Conservation (phyloP, 2,797 vertebrate species). For the Pseudochromis fuscus region DNA sequence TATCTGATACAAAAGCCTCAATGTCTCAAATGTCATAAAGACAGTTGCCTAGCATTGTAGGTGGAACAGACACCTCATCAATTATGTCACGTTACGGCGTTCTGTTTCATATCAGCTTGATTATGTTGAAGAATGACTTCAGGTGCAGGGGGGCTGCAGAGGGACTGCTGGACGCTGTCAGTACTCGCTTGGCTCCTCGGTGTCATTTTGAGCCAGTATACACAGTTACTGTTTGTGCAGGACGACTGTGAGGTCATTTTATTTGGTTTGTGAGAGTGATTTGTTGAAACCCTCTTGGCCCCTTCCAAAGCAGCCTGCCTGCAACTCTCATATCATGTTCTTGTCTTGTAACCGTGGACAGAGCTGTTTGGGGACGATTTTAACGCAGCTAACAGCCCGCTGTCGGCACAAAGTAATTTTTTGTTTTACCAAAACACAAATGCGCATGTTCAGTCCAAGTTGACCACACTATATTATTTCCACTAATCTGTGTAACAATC, state of each 20-base stretch:
- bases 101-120: constrained; percentile 49
- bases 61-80: constrained; percentile 33
- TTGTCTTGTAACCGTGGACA: constrained; percentile 10
- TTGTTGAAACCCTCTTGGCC: constrained; percentile 23
- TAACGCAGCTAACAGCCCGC: constrained; percentile 24
- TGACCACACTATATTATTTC: constrained; percentile 54
- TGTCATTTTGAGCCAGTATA: constrained; percentile 23
- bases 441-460: constrained; percentile 66
- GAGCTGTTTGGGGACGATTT: constrained; percentile 40
- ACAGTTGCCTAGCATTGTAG: constrained; percentile 16
- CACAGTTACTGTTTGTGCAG: constrained; percentile 25
- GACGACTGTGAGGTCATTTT: constrained; percentile 28
- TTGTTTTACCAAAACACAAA: constrained; percentile 41
- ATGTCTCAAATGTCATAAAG: constrained; percentile 25
- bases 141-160: constrained; percentile 11
- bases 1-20: constrained; percentile 31
- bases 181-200: constrained; percentile 22
- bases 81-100: constrained; percentile 54
- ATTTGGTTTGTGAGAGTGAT: constrained; percentile 21
- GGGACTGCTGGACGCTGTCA: constrained; percentile 13
- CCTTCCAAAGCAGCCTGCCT: constrained; percentile 51
- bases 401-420: constrained; percentile 34
- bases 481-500: constrained; percentile 63
- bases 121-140: constrained; percentile 48
- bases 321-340: constrained; percentile 56